Percentiles rank a stretch among this genome's conserved stretches.
Conservation (phyloP, 2,797 vertebrate genomes). For the Podarcis lilfordi region DNA sequence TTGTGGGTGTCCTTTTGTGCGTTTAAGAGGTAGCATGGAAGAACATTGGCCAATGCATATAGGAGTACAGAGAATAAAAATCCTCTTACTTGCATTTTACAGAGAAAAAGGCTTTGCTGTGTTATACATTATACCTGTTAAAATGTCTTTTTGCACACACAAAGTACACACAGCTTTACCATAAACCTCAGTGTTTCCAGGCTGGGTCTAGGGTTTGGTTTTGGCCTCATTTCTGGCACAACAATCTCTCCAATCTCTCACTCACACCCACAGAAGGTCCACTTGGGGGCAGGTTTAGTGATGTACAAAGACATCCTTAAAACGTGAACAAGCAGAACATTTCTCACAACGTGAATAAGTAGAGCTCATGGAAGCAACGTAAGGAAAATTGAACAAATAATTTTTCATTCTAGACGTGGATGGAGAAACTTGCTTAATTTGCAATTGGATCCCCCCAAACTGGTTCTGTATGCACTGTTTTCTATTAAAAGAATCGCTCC, state of each 20-base stretch:
- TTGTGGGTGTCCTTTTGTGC: background rate
- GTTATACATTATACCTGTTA: background rate
- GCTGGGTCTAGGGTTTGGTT: background rate
- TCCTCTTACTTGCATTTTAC: background rate
- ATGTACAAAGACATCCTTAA: background rate
- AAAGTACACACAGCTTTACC: background rate
- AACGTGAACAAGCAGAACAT: background rate
- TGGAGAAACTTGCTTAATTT: background rate
- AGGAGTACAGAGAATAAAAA: background rate
- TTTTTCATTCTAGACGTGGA: accelerated
- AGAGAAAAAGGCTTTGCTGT: background rate
- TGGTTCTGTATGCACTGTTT: background rate
- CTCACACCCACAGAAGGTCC: background rate
- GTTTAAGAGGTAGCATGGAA: background rate
- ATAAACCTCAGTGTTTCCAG: background rate
- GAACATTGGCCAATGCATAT: background rate
- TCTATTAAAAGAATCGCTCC: background rate
- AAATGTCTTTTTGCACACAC: background rate
- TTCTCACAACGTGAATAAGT: accelerated
- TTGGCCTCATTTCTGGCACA: background rate
- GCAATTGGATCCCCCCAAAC: background rate
- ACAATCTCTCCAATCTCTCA: background rate
- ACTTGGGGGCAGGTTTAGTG: background rate
- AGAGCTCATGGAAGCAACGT: accelerated
- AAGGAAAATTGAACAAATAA: background rate